Conservation (phyloP, 2,888 invertebrate species). For the Brachypterus glaber region DNA sequence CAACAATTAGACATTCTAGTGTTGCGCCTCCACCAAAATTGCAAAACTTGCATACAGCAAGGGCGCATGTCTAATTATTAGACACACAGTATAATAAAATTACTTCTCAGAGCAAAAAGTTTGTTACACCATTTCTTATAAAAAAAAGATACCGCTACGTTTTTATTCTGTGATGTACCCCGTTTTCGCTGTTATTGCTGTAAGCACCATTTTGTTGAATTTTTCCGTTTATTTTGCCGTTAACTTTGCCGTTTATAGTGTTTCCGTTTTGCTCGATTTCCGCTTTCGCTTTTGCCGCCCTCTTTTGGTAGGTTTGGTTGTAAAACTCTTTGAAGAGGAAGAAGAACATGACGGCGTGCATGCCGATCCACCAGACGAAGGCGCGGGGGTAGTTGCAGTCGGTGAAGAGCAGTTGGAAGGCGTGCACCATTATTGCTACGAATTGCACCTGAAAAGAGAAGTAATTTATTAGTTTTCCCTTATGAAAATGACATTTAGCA, state of each 20-base stretch:
- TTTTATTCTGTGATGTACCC: constrained; percentile 33
- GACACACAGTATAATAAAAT: too few relatives aligned
- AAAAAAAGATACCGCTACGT: constrained; percentile 31
- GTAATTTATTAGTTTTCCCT: background rate
- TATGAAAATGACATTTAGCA: background rate
- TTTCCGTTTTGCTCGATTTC: constrained; percentile 18
- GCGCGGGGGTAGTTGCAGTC: constrained; percentile 88
- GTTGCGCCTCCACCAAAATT: too few relatives aligned
- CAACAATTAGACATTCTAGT: too few relatives aligned
- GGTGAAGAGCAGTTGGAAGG: constrained; percentile 83
- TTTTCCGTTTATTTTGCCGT: constrained; percentile 13
- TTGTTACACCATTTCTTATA: too few relatives aligned
- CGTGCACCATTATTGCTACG: constrained; percentile 81
- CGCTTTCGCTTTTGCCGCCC: constrained; percentile 19
- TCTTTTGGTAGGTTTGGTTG: constrained; percentile 61
- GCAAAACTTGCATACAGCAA: too few relatives aligned
- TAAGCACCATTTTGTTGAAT: constrained; percentile 12
- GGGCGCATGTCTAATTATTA: too few relatives aligned
- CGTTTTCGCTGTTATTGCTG: constrained; percentile 41
- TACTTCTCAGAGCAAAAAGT: too few relatives aligned
- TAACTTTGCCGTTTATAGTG: constrained; percentile 9
- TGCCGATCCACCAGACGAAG: constrained; percentile 94
- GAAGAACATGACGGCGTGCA: constrained; percentile 93
- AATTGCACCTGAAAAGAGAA: constrained; percentile 74
- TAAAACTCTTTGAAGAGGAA: constrained; percentile 93